Evolutionary conservation across 1,140 invertebrate genomes (phyloP).

Genomic region (Trinorchestia longiramus): DNA sequence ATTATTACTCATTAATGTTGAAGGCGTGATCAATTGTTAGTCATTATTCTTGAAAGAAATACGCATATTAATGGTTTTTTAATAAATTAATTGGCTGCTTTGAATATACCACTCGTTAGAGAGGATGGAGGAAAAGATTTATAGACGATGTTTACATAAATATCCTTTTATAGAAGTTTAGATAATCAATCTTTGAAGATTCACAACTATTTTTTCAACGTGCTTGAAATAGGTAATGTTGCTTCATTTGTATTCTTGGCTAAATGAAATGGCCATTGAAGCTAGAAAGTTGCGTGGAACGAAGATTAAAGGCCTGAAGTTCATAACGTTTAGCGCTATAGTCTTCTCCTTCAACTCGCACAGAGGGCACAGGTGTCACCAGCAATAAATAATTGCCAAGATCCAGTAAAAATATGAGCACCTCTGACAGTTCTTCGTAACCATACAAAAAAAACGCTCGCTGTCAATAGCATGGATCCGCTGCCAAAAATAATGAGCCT

Average conservation of each 20-base stretch:
- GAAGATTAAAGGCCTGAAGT: background rate
- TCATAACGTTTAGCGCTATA: background rate
- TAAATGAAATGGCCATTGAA: background rate
- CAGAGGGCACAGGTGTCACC: background rate
- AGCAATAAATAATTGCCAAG: background rate
- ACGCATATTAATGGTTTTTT: background rate
- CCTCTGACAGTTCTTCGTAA: background rate
- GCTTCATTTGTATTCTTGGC: background rate
- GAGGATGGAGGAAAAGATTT: too few relatives aligned
- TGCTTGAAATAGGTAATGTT: background rate
- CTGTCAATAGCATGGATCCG: background rate
- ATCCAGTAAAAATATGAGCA: background rate
- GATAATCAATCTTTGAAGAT: too few relatives aligned
- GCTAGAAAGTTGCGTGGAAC: background rate
- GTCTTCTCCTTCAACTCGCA: background rate
- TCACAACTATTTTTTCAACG: background rate
- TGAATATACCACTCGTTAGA: background rate
- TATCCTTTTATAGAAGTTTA: too few relatives aligned
- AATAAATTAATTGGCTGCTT: background rate
- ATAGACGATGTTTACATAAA: too few relatives aligned
- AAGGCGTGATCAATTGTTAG: too few relatives aligned
- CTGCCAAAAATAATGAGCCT: background rate
- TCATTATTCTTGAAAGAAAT: too few relatives aligned
- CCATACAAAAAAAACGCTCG: background rate
- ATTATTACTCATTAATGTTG: too few relatives aligned